Base-by-base conservation (phyloP, 2,888 invertebrate species). In the Sycophila texana region DNA sequence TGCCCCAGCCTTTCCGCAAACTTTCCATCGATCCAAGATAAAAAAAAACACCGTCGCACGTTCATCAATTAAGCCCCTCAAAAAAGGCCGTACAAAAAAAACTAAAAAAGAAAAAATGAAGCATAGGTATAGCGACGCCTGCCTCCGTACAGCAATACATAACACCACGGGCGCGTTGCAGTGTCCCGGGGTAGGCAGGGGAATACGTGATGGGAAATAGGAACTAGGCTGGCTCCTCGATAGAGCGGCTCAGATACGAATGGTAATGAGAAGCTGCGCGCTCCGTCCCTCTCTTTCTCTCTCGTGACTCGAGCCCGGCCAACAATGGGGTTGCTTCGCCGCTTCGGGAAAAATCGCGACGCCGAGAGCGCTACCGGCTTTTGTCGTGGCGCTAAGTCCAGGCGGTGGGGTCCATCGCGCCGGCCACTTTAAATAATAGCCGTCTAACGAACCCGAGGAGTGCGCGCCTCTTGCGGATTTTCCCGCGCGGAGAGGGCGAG, bases 201-300 rank as follows among this genome's bases (percentile, higher is more conserved):
- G 60, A 66, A 66, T 79, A 80, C 82, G 82, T 83, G 83, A 86
- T 87, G 88, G 86, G 86, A 88, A 88, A 86, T 87, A 84, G 86
- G 84, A 87, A 87, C 86, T 63, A n/a, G 16, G 14, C 16, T n/a
- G 14, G 53, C 60, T 57, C 18, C 49, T 51, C 87, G 86, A 87
- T 88, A 86, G 84, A 84, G 81, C 83, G 77, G 81, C 82, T 82
- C 70, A 86, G 87, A 88, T 88, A 88, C 85, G 85, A 85, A 88
- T 88, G 87, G 87, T 88, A 88, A 88, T 88, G 87, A 88, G 88
- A 88, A 85, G 82, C 83, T 84, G 82, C 83, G 83, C 70, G 49
- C 55, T 68, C 3, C 10, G 10, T 18, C 58, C 10, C 16, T 4
- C 77, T 60, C 63, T 77, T 22, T 61, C 58, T 74, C 80, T 77